Base-by-base conservation (phyloP, 2,113 vertebrate species). In the Chaenocephalus aceratus region DNA sequence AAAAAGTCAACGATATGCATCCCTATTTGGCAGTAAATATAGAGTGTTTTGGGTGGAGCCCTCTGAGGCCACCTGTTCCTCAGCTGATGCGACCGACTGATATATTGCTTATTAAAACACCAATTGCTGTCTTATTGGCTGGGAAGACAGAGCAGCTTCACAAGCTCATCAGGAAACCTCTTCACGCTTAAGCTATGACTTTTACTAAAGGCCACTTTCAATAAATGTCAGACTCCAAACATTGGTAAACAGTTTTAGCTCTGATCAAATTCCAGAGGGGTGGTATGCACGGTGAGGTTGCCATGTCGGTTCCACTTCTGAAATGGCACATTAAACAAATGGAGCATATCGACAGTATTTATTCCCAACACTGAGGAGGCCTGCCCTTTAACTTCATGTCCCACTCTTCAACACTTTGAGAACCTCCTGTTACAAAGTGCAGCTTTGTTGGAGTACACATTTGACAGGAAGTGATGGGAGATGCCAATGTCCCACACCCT, bases 191-290 rank as follows among this genome's bases (percentile, higher is more conserved):
- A 52, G 78, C 88, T 91, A 88, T 92, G 94, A 94, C 93, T 94
- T 94, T 94, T 93, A 94, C 90, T 85, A 93, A 94, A 95, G 93
- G 94, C 93, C 94, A 94, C 90, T 92, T 91, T 94, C 89, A 88
- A 94, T 94, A 95, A 95, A 95, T 95, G 93, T 94, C 92, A 95
- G 85, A 76, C 89, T 80, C 72, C 88, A 92, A 92, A 93, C 90
- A 89, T 84, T 67, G 91, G 92, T 92, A 94, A 95, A 94, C 93
- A 93, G 79, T 91, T 92, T 92, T 84, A 93, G 92, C 88, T 82
- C 86, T 91, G 88, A 93, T 92, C 88, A 92, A 92, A 93, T 93
- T 93, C 83, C 91, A 91, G 66, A 77, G 87, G 85, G 89, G 57
- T 60, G 85, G 77, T 77, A 74, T 82, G 83, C 84, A 82, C 61